Evolutionary conservation across 1,140 invertebrate species (phyloP), one percentile per base, ranked within the genome.

Genomic region (Drosophila arizonae): DNA sequence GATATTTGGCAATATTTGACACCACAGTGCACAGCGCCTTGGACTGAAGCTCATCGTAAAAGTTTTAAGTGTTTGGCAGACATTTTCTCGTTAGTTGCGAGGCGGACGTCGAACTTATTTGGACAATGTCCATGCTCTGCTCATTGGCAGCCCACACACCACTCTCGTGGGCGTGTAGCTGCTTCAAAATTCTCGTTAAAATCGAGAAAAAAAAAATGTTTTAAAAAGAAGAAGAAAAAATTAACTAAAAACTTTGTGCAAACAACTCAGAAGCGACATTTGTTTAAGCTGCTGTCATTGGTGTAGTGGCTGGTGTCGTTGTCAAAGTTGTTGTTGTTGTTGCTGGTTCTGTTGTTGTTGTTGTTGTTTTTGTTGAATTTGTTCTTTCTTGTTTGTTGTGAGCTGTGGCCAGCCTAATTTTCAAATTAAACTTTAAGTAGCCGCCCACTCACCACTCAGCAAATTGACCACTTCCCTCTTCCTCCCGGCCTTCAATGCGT

Each of bases 41-140:
- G 45, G 63, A 71, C 69, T 81, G 76, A 72, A 87, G 52, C 76
- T 82, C 81, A 81, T 87, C 82, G 82, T 79, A 79, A 86, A 86
- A 86, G 72, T 82, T 73, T 87, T 86, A 86, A 86, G 82, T 86
- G 82, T 86, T 87, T 87, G 79, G 82, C 84, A 82, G 82, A 78
- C 82, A 87, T 87, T 86, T 87, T 86, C 79, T 87, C 82, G 82
- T 86, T 86, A 86, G 77, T 79, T 81, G 61, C 72, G 65, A 73
- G 82, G 82, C 82, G 76, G 10, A 75, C 82, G 72, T 30, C 68
- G 68, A 86, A 82, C 72, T 82, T 80, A 86, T 79, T 87, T 87
- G 72, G 79, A 79, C 86, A 70, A 70, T 70, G 72, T 72, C 72
- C 78, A 77, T 63, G 63, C 76, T 17, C 57, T 13, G 26, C 57